A percentile compares a stretch with the other conserved stretches of the same genome.
These are phyloP conservation scores for Calypte anna DNA, from an alignment of 2,113 vertebrate genomes.

Conservation along the genomic window DNA sequence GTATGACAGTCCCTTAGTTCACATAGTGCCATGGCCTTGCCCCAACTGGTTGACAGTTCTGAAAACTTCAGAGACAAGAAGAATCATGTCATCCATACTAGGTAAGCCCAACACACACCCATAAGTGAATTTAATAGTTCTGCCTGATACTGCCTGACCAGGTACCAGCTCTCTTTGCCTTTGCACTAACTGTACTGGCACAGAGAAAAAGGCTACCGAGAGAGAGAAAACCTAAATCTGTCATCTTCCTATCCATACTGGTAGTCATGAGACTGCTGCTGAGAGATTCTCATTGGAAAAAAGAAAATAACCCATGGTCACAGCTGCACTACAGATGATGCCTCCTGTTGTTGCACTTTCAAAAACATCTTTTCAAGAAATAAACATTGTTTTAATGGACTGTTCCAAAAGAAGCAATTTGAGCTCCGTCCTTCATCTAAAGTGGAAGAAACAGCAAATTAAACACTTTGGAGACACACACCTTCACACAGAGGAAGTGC, in stretches of 20 bases:
- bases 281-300: background rate
- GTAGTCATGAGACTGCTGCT: background rate
- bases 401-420: background rate
- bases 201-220: background rate
- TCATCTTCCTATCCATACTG: background rate
- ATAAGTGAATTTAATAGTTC: background rate
- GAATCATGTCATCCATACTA: background rate
- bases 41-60: background rate
- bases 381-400: background rate
- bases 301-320: background rate
- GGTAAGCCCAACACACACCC: rapidly evolving
- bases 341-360: background rate
- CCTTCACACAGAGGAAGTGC: background rate
- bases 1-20: background rate
- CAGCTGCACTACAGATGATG: background rate
- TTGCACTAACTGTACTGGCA: background rate
- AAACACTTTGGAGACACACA: background rate
- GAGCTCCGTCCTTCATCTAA: background rate
- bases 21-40: background rate
- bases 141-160: background rate
- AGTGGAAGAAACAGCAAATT: background rate
- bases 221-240: background rate
- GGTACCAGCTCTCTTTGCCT: background rate
- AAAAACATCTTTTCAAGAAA: background rate
- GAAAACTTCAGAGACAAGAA: background rate